These are phyloP conservation scores for Iselma pallidipennis DNA, from an alignment of 2,888 invertebrate genomes.

Conservation along the genomic window DNA sequence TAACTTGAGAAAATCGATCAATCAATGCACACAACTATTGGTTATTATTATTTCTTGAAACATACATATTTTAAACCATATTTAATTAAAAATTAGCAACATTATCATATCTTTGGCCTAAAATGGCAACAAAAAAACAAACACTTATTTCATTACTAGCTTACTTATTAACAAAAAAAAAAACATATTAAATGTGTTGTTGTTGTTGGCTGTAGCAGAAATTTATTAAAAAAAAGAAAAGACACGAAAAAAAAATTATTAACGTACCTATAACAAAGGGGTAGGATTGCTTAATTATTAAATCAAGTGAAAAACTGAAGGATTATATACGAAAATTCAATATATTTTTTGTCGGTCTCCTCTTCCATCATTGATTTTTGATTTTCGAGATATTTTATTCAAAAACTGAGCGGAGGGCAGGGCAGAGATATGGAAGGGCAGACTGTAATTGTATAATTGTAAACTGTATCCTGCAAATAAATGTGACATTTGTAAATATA, in stretches of 20 bases:
- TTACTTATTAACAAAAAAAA: not conserved
- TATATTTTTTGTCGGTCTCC: too few species aligned
- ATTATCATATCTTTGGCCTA: conserved; percentile 43
- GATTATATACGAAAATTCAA: too few species aligned
- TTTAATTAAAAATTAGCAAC: not conserved
- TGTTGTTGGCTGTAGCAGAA: conserved; percentile 22
- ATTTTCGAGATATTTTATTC: too few species aligned
- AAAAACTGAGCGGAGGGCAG: too few species aligned
- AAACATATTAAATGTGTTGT: conserved; percentile 20
- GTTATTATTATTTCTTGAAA: not conserved
- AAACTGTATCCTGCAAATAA: conserved; percentile 25
- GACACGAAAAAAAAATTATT: not conserved
- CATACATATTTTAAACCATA: not conserved
- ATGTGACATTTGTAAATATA: conserved; percentile 48
- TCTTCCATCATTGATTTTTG: too few species aligned
- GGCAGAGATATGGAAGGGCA: too few species aligned
- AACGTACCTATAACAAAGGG: too few species aligned
- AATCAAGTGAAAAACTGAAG: not conserved
- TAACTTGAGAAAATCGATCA: too few species aligned
- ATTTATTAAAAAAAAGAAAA: conserved; percentile 16
- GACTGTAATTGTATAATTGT: too few species aligned
- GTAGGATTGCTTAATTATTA: not conserved
- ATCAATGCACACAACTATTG: not conserved
- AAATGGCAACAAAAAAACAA: conserved; percentile 31
- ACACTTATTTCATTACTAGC: not conserved